phyloP scores from a whole-genome alignment of 2,888 invertebrate species.

The Drosophila monieri region DNA sequence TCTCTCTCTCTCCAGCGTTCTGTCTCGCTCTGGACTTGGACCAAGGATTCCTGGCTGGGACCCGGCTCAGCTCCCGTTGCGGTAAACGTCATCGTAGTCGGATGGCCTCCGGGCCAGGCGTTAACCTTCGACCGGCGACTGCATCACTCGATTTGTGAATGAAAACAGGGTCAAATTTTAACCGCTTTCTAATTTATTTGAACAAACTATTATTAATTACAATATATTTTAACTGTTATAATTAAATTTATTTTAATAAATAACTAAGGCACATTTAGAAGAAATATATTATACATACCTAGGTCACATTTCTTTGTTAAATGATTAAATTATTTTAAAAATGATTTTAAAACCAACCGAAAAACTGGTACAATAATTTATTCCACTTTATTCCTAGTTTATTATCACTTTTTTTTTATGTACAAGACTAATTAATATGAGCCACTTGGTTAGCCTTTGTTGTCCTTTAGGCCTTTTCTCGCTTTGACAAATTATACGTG shows the following conservation, averaged over 20 bases:
- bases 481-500: slow-evolving; percentile 35
- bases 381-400: not conserved
- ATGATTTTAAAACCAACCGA: too few species aligned
- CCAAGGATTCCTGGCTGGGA: slow-evolving; percentile 61
- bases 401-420: not conserved
- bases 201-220: not conserved
- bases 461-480: slow-evolving; percentile 15
- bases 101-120: slow-evolving; percentile 62
- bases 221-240: not conserved
- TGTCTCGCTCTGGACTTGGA: slow-evolving; percentile 36
- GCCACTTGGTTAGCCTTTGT: not conserved
- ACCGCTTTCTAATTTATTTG: slow-evolving; percentile 1
- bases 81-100: slow-evolving; percentile 63
- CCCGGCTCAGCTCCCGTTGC: slow-evolving; percentile 26
- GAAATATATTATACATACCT: too few species aligned
- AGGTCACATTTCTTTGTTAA: too few species aligned
- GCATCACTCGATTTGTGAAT: slow-evolving; percentile 59
- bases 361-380: too few species aligned
- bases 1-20: slow-evolving; percentile 21
- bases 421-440: slow-evolving; percentile 50
- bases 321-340: too few species aligned
- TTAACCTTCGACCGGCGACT: slow-evolving; percentile 66
- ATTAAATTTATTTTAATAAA: not conserved
- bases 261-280: too few species aligned
- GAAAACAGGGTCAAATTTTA: slow-evolving; percentile 31